These are phyloP conservation scores for Zygaena filipendulae DNA, from an alignment of 2,888 invertebrate species.

Conservation along the genomic window DNA sequence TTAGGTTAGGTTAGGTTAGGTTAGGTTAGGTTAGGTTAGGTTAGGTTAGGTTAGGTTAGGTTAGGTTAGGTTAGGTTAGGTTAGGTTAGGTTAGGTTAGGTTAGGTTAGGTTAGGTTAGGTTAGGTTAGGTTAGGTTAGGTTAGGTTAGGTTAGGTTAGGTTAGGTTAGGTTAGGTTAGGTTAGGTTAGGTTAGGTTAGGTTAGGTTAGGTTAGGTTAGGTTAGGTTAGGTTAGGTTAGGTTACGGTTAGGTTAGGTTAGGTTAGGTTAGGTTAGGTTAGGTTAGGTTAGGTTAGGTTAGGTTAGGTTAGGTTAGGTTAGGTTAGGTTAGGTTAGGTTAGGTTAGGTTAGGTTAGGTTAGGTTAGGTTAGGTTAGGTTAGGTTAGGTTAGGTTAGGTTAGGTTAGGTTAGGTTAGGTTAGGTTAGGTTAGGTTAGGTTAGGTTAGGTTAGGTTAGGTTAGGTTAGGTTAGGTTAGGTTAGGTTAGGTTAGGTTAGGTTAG, in stretches of 20 bases:
- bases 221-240: conserved; percentile 15
- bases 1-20: conserved; percentile 7
- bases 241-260: conserved; percentile 14
- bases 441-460: conserved; percentile 21
- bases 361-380: conserved; percentile 14
- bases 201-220: conserved; percentile 15
- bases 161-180: conserved; percentile 12
- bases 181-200: conserved; percentile 13
- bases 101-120: conserved; percentile 10
- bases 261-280: conserved; percentile 15
- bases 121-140: conserved; percentile 11
- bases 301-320: conserved; percentile 16
- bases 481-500: conserved; percentile 12
- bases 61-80: conserved; percentile 11
- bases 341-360: conserved; percentile 18
- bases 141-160: conserved; percentile 7
- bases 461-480: conserved; percentile 20
- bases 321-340: conserved; percentile 17
- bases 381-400: conserved; percentile 16
- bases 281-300: conserved; percentile 17
- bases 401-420: conserved; percentile 19
- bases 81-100: conserved; percentile 14
- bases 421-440: conserved; percentile 19
- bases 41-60: conserved; percentile 9
- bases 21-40: conserved; percentile 4